A percentile compares a stretch with the other conserved stretches of the same genome.
Conservation (phyloP, 1,140 invertebrate genomes). For the Bombus fervidus region DNA sequence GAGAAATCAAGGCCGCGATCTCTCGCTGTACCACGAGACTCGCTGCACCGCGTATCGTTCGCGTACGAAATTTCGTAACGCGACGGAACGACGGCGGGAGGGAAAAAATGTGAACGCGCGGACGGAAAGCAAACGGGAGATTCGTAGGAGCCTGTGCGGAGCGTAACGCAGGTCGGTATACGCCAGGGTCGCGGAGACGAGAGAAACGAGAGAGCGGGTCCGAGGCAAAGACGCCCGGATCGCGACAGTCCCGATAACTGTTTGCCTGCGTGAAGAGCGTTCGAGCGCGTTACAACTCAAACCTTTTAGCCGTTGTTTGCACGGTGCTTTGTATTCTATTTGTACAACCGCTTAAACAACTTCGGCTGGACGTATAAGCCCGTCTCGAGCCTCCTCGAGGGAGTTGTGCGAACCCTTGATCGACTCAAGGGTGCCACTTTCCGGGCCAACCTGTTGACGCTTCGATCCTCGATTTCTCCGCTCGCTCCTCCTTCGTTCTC, state of each 20-base stretch:
- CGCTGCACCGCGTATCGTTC: background rate
- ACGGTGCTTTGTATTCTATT: constrained; percentile 79
- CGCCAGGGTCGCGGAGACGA: background rate
- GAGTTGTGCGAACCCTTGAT: constrained; percentile 67
- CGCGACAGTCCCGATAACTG: constrained; percentile 73
- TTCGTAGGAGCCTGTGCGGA: background rate
- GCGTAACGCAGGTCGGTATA: background rate
- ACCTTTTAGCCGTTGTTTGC: constrained; percentile 81
- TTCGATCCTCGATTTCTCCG: constrained; percentile 28
- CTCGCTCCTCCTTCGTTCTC: background rate
- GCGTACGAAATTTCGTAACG: background rate
- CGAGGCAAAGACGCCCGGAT: constrained; percentile 54
- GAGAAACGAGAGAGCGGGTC: background rate
- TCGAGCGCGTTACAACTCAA: constrained; percentile 81
- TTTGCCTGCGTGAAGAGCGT: constrained; percentile 76
- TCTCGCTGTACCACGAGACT: too few relatives aligned
- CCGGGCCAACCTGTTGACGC: constrained; percentile 62
- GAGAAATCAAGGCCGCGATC: background rate
- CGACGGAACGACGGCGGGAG: background rate
- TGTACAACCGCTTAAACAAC: constrained; percentile 81
- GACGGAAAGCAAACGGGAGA: background rate
- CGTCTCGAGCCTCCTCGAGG: constrained; percentile 62
- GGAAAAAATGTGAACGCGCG: background rate
- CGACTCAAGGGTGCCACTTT: constrained; percentile 63
- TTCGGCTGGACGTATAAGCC: constrained; percentile 66